These are phyloP conservation scores for Xenotilapia leptura DNA, from an alignment of 2,113 vertebrate genomes.

Conservation along the genomic window DNA sequence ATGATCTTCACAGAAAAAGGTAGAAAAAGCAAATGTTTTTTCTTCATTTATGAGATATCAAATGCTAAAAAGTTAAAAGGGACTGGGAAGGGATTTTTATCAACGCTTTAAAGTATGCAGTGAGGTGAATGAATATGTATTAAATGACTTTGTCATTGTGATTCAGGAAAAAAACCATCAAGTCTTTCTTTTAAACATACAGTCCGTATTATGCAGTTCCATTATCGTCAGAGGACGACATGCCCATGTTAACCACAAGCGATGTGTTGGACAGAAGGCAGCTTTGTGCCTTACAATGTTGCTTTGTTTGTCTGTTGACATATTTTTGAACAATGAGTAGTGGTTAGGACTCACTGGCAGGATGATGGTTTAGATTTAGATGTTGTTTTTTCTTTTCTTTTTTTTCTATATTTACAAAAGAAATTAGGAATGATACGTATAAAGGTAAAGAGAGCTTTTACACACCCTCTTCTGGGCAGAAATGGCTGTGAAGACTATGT, in stretches of 20 bases:
- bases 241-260: background rate
- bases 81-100: background rate
- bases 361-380: background rate
- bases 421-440: background rate
- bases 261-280: background rate
- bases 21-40: background rate
- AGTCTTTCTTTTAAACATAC: background rate
- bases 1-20: constrained; percentile 23
- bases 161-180: background rate
- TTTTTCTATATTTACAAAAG: background rate
- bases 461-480: accelerated
- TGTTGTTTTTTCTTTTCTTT: background rate
- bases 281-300: background rate
- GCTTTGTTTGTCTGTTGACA: background rate
- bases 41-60: background rate
- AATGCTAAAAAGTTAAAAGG: background rate
- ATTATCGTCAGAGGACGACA: background rate
- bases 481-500: background rate
- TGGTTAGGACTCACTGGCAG: background rate
- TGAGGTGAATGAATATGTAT: background rate
- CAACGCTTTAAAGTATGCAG: background rate
- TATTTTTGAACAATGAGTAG: background rate
- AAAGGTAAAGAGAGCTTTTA: background rate
- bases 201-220: background rate
- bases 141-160: background rate